Conservation (phyloP, 2,113 vertebrate genomes). For the Amazona vittata region DNA sequence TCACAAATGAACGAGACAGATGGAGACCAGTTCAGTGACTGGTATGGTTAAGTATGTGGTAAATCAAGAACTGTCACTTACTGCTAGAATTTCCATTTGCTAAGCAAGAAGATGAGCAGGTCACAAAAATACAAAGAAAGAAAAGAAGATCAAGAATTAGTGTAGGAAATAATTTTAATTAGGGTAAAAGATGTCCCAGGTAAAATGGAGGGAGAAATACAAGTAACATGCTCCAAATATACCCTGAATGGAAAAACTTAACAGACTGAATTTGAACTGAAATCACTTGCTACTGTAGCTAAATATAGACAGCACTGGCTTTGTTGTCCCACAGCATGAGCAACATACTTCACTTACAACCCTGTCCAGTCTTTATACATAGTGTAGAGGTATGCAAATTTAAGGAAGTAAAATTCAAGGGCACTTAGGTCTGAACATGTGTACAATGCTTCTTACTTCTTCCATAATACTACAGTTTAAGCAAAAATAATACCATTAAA, state of each 20-base stretch:
- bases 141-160: constrained; percentile 96
- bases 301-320: background rate
- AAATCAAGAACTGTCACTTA: constrained; percentile 96
- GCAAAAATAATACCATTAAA: background rate
- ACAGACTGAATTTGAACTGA: background rate
- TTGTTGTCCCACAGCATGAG: background rate
- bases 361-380: background rate
- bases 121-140: constrained; percentile 90
- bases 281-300: background rate
- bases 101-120: constrained; percentile 99
- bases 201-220: constrained; percentile 66
- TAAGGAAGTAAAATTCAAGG: background rate
- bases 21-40: constrained; percentile 75
- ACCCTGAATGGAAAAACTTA: background rate
- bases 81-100: constrained; percentile 99
- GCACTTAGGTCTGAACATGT: background rate
- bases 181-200: constrained; percentile 76
- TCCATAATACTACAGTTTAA: background rate
- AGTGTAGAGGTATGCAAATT: background rate
- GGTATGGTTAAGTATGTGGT: constrained; percentile 79
- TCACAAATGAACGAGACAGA: constrained; percentile 73
- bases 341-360: background rate
- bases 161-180: constrained; percentile 81
- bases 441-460: background rate
- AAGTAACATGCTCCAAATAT: constrained; percentile 46